Base-by-base conservation (phyloP, 1,140 invertebrate species). In the Leptinotarsa undecemlineata region DNA sequence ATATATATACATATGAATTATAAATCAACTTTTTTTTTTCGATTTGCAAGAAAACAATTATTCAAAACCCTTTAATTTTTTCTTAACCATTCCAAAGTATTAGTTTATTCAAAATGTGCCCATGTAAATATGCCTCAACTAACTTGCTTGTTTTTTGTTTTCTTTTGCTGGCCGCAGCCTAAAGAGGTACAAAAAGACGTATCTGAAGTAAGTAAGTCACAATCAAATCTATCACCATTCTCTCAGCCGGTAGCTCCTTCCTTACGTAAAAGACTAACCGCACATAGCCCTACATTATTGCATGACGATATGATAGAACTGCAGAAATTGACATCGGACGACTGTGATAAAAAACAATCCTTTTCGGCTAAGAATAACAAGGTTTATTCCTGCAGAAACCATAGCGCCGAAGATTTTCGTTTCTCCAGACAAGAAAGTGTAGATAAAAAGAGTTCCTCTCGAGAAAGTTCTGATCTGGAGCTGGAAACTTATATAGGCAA, bases 171-270 rank as follows among this genome's bases (percentile, higher is more conserved):
- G 81, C 81, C 77, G 86, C 86, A 88, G 87, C 84, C 85, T 81
- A 85, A 87, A 83, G 87, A 82, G 77, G 86, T 87, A 79, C 85
- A 87, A 79, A 88, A 86, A 80, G 73, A 83, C 63, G 26, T 84
- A 33, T 79, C 84, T 78, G 87, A 88, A 87, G 88, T 88, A 89
- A 89, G 88, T 89, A 89, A 63, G 71, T 19, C 63, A 61, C 48
- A 73, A 17, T 21, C 67, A 73, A 74, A 74, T 23, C 17, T 70
- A 63, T 75, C 77, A 71, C 69, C 77, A 73, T 77, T 76, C 51
- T 76, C 76, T 72, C 72, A 80, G 68, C 78, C 77, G 74, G 61
- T 74, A 64, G 60, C 74, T 66, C 67, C 71, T 74, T 73, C 76
- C 13, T 76, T 82, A 76, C 82, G 82, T 68, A 83, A 83, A 76